Conservation (phyloP, 2,113 vertebrate species). For the Alouatta palliata region DNA sequence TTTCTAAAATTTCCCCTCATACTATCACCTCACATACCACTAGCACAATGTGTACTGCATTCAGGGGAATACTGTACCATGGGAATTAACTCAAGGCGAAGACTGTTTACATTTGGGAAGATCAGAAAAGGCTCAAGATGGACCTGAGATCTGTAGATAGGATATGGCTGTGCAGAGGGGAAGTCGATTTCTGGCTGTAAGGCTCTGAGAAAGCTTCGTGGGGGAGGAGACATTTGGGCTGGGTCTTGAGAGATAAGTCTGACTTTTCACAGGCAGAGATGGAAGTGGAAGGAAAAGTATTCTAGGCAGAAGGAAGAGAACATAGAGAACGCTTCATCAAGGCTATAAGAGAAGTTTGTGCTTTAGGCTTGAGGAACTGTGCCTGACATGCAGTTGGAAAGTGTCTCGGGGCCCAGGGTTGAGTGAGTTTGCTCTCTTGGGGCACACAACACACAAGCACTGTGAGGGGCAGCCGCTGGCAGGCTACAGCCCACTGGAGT, state of each 20-base stretch:
- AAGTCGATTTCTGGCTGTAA: not conserved
- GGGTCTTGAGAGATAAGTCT: not conserved
- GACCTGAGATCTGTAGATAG: not conserved
- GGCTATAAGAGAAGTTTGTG: not conserved
- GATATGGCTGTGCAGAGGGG: not conserved
- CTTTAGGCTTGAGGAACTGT: not conserved
- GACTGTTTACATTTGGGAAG: not conserved
- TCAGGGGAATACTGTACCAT: not conserved
- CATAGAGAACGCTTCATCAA: not conserved
- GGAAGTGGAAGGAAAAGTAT: not conserved
- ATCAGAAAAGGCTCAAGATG: conserved; percentile 21
- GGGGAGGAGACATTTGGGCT: not conserved
- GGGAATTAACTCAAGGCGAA: not conserved
- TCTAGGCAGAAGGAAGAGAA: conserved; percentile 11
- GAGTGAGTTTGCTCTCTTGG: not conserved
- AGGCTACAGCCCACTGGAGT: not conserved
- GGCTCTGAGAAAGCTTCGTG: not conserved
- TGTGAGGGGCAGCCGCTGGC: not conserved
- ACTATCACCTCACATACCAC: not conserved
- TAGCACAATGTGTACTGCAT: not conserved
- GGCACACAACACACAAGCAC: not conserved
- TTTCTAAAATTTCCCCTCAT: not conserved
- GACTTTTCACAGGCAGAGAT: conserved; percentile 23
- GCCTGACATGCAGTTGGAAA: not conserved
- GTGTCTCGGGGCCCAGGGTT: not conserved